A percentile compares a stretch with the other conserved stretches of the same genome.
Evolutionary conservation across 2,113 vertebrate genomes (phyloP).

Genomic region (Genyomyrus donnyi): DNA sequence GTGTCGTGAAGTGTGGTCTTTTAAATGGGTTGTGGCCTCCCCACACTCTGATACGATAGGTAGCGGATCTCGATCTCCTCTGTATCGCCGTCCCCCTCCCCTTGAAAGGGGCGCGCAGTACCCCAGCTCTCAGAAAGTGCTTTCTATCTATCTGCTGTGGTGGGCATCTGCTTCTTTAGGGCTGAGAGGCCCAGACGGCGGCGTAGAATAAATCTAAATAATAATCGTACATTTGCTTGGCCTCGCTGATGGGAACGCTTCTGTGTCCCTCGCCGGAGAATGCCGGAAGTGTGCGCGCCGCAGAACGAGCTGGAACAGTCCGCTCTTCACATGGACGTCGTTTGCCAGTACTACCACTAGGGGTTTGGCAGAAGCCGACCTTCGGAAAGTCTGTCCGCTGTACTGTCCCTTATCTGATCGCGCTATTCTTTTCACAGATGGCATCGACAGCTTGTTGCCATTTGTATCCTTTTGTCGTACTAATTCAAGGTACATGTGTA

Average conservation of each 20-base stretch:
- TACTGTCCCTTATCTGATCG: not conserved
- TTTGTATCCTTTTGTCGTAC: constrained; percentile 25
- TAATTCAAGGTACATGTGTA: not conserved
- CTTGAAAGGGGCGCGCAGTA: not conserved
- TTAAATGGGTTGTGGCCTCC: not conserved
- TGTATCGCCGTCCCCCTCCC: not conserved
- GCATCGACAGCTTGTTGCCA: constrained; percentile 18
- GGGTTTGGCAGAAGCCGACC: constrained; percentile 23
- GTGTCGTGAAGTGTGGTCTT: not conserved
- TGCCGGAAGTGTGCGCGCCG: constrained; percentile 26
- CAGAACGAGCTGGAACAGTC: constrained; percentile 10
- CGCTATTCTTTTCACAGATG: constrained; percentile 24
- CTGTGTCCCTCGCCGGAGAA: constrained; percentile 21
- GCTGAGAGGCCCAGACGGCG: not conserved
- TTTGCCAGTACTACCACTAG: not conserved
- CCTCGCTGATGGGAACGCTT: not conserved
- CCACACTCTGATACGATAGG: not conserved
- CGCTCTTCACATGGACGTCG: constrained; percentile 30
- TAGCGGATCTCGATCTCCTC: not conserved
- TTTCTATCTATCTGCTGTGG: not conserved
- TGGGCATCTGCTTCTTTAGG: constrained; percentile 9
- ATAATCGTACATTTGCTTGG: constrained; percentile 23
- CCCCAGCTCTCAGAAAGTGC: not conserved
- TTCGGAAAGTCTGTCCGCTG: constrained; percentile 28
- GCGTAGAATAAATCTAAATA: constrained; percentile 26